Base-by-base conservation (phyloP, 2,888 invertebrate species). In the Pandemis heparana region DNA sequence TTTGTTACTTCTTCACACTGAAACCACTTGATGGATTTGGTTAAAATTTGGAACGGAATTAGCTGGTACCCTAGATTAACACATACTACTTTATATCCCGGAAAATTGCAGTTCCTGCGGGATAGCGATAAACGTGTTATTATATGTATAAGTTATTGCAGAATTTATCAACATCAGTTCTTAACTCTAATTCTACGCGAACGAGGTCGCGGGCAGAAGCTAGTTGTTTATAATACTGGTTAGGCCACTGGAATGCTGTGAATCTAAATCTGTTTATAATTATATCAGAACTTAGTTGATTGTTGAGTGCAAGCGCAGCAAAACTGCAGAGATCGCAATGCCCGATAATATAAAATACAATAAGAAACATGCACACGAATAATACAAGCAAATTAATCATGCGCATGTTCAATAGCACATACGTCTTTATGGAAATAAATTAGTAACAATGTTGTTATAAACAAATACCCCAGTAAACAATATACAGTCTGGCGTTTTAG, bases 351-450 rank as follows among this genome's bases (percentile, higher is more conserved):
- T 18, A 53, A 16, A 53, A 38, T 39, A 14, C 14, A 66, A 14
- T 56, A 41, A 18, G 39, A 23, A 23, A 14, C 56, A 56, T 56
- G 66, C 56, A 41, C 56, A 23, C 41, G 39, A 56, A 39, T 39
- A 61, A 41, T 53, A 53, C 39, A 63, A 63, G 53, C 56, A n/a
- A 53, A 63, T 60, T 16, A 63, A 51, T 62, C 51, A 63, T 51
- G 39, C 59, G 51, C 41, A 39, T 38, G 41, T 51, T 14, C 62
- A 62, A 66, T 39, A 14, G 32, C 8, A 32, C 23, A 41, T 32
- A 18, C 16, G 10, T 41, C 10, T 7, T 38, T 60, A 46, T 18
- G 23, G 5, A 18, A 14, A 63, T 43, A 43, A 18, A 56, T 56
- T 60, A 60, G 60, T 60, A 38, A 38, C 56, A 59, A 12, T 59